Evolutionary conservation across 2,113 vertebrate species (phyloP).

Genomic region (Sylvietta virens): DNA sequence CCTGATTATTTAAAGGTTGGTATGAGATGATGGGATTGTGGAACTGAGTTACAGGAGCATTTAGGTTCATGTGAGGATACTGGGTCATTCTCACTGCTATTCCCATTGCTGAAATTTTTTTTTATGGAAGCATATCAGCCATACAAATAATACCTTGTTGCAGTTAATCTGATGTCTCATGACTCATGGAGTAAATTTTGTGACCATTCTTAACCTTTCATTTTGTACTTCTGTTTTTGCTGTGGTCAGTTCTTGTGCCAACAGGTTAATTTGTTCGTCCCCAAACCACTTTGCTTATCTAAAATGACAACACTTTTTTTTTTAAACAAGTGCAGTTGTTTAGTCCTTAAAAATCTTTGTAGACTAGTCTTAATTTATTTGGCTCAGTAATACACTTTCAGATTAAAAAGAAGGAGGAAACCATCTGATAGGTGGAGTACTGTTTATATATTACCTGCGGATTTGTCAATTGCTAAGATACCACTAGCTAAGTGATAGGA

Average conservation of each 20-base stretch:
- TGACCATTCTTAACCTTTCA: not conserved
- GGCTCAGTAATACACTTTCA: not conserved
- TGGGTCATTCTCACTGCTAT: not conserved
- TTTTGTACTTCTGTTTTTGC: conserved; percentile 14
- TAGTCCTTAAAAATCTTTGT: not conserved
- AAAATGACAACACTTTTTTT: not conserved
- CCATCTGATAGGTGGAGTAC: not conserved
- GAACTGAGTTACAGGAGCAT: not conserved
- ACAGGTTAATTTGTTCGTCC: not conserved
- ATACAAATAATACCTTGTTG: not conserved
- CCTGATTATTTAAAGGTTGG: not conserved
- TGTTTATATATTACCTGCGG: not conserved
- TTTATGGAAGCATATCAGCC: not conserved
- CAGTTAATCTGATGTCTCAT: not conserved
- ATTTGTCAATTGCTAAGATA: not conserved
- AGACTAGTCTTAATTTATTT: not conserved
- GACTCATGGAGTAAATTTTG: not conserved
- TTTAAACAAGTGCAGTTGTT: not conserved
- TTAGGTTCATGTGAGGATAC: not conserved
- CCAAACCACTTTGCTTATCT: not conserved
- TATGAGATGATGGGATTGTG: not conserved
- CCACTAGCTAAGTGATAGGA: not conserved
- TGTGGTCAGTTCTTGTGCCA: not conserved
- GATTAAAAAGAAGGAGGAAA: not conserved
- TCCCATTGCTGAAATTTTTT: not conserved